Evolutionary conservation across 2,113 vertebrate species (phyloP).

Genomic region (Manacus vitellinus): DNA sequence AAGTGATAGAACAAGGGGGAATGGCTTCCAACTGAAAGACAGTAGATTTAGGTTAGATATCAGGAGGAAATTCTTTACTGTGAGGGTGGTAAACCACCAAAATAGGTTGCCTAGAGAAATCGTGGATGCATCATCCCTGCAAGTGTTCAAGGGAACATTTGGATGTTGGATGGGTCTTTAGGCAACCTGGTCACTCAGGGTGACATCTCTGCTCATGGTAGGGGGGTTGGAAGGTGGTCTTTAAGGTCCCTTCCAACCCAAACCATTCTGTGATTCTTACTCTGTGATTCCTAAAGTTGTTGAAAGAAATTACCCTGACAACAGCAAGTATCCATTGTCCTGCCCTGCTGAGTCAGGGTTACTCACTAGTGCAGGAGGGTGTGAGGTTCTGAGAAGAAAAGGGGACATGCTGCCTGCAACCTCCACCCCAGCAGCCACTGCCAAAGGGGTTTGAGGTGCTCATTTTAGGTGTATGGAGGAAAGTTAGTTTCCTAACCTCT

Average conservation of each 20-base stretch:
- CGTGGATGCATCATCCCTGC: background rate
- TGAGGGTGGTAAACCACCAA: background rate
- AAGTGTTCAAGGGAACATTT: background rate
- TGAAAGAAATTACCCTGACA: background rate
- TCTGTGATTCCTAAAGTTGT: background rate
- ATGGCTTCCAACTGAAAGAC: background rate
- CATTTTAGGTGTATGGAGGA: background rate
- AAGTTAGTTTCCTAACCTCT: background rate
- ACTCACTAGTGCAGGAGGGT: background rate
- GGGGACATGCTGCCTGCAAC: accelerated
- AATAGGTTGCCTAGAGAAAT: background rate
- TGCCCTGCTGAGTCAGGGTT: background rate
- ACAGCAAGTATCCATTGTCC: background rate
- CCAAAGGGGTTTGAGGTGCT: background rate
- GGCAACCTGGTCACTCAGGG: background rate
- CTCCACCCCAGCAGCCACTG: background rate
- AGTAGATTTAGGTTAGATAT: background rate
- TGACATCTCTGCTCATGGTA: background rate
- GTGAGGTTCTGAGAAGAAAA: background rate
- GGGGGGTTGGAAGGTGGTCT: background rate
- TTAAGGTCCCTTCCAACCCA: background rate
- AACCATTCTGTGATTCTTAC: background rate
- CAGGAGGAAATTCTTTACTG: background rate
- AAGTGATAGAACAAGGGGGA: background rate
- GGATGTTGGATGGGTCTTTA: background rate